Percentiles rank a stretch among this genome's conserved stretches.
phyloP scores from a whole-genome alignment of 2,113 vertebrate species.

The Onychostoma macrolepis region DNA sequence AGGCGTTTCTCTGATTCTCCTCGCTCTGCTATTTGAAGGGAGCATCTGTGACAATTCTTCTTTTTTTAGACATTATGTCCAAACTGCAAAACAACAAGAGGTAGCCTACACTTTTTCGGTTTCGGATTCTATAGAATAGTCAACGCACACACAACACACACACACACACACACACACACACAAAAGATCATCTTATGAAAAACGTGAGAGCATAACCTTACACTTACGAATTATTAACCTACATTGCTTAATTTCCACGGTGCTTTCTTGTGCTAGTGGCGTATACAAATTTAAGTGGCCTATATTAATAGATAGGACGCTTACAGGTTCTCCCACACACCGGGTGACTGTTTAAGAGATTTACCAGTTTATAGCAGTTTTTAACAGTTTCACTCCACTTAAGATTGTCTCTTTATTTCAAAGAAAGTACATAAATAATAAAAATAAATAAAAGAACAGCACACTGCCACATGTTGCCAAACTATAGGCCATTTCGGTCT shows the following conservation, averaged over 20 bases:
- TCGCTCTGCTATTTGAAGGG: constrained; percentile 64
- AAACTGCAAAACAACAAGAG: not conserved
- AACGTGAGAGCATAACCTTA: not conserved
- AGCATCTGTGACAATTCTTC: constrained; percentile 31
- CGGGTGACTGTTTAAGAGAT: not conserved
- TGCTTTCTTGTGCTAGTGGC: not conserved
- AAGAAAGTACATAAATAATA: too few species aligned
- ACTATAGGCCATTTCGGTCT: not conserved
- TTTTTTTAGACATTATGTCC: not conserved
- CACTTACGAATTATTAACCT: not conserved
- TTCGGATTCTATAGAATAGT: too few species aligned
- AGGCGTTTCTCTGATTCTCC: constrained; percentile 79
- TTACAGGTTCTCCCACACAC: not conserved
- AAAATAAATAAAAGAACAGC: not conserved
- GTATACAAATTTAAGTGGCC: not conserved
- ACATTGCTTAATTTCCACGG: not conserved
- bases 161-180: not conserved
- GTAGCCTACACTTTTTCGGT: not conserved
- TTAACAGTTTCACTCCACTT: not conserved
- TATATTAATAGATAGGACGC: not conserved
- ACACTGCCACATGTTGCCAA: not conserved
- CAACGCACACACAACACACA: too few species aligned
- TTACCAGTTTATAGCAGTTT: not conserved
- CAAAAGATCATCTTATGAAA: not conserved
- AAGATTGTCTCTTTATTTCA: not conserved